Conservation (phyloP, 2,797 vertebrate species). For the Darevskia nairensis region DNA sequence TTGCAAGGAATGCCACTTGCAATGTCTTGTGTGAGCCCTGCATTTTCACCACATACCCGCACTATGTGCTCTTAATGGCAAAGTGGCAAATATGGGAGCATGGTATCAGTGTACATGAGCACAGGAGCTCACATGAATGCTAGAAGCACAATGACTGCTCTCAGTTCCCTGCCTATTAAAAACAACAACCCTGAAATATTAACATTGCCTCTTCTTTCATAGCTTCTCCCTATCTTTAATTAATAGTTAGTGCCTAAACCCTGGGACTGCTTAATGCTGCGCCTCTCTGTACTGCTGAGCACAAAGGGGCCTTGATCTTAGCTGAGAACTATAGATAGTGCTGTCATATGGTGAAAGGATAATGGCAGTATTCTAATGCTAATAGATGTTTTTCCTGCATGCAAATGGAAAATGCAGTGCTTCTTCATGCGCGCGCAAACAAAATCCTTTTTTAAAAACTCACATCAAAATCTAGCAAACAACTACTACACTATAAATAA, state of each 20-base stretch:
- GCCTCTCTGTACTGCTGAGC: neutral
- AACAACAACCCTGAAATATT: neutral
- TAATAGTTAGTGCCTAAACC: constrained; percentile 4
- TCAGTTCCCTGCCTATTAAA: constrained; percentile 1
- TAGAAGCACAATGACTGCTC: neutral
- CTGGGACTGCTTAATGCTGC: neutral
- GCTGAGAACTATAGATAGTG: constrained; percentile 21
- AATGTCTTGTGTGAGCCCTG: too few species aligned
- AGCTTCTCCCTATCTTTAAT: constrained; percentile 4
- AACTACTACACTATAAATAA: neutral
- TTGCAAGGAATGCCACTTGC: too few species aligned
- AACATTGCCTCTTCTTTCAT: neutral
- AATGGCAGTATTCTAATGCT: constrained; percentile 28
- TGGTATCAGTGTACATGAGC: neutral
- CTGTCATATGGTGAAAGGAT: constrained; percentile 12
- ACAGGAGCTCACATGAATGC: neutral
- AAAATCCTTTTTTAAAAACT: neutral
- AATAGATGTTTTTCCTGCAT: constrained; percentile 17
- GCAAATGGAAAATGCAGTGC: neutral
- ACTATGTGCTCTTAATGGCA: neutral
- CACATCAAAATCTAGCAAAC: neutral
- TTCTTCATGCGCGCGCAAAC: neutral
- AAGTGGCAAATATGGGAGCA: neutral
- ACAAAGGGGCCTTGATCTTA: constrained; percentile 10
- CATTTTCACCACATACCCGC: neutral